Evolutionary conservation across 2,797 vertebrate species (phyloP).

Genomic region (Spinus pinus): DNA sequence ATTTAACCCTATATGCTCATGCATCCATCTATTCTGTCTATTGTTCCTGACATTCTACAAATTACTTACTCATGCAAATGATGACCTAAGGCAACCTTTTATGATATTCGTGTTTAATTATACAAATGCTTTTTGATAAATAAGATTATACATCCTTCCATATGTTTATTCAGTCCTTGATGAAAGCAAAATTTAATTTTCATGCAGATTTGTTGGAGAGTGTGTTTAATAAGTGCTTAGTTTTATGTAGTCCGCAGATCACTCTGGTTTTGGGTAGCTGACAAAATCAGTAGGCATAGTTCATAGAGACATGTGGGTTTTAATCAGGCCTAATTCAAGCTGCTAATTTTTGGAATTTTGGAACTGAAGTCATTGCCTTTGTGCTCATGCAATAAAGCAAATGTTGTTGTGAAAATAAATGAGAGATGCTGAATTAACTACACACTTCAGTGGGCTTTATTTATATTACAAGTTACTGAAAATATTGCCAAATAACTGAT

Average conservation of each 20-base stretch:
- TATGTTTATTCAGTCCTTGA: conserved; percentile 90
- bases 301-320: conserved; percentile 7
- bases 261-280: conserved; percentile 65
- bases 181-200: conserved; percentile 98
- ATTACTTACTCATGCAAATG: conserved; percentile 99
- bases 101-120: conserved; percentile 97
- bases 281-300: conserved; percentile 39
- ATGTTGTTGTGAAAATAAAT: neutral
- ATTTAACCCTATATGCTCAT: conserved; percentile 92
- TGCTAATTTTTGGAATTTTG: conserved; percentile 18
- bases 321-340: conserved; percentile 33
- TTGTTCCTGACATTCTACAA: conserved; percentile 95
- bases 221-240: conserved; percentile 86
- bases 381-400: conserved; percentile 1
- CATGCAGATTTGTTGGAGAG: conserved; percentile 90
- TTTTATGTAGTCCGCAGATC: conserved; percentile 79
- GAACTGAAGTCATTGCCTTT: neutral
- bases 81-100: conserved; percentile 91
- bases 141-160: conserved; percentile 92
- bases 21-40: conserved; percentile 93
- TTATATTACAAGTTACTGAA: neutral
- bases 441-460: neutral
- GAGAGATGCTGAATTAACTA: neutral
- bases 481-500: neutral
- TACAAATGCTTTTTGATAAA: conserved; percentile 96